Percentiles rank a stretch among this genome's conserved stretches.
Evolutionary conservation across 53 echinoderm and acorn worm species (phyloP).

Genomic region (Luidia sarsii): DNA sequence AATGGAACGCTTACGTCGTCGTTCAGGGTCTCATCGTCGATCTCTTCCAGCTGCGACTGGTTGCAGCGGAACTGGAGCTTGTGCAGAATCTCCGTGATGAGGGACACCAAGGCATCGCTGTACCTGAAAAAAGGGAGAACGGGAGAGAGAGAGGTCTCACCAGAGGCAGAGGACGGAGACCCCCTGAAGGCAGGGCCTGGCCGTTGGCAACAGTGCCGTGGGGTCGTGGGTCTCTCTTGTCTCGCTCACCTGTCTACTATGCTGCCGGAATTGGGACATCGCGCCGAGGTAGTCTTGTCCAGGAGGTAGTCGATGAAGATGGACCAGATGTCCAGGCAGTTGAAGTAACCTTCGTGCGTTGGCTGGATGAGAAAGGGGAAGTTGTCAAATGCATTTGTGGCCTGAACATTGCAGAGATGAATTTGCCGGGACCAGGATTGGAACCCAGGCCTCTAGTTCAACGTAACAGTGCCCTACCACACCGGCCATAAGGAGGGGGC

Average conservation of each 20-base stretch:
- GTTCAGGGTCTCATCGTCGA: conserved; percentile 91
- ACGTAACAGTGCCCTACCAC: too few relatives aligned
- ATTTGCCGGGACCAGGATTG: too few relatives aligned
- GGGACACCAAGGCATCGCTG: conserved; percentile 87
- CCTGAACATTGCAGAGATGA: too few relatives aligned
- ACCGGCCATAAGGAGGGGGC: too few relatives aligned
- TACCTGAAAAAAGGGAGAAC: too few relatives aligned
- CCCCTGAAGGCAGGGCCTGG: too few relatives aligned
- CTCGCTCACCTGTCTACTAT: conserved; percentile 81
- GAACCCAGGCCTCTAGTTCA: too few relatives aligned
- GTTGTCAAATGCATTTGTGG: too few relatives aligned
- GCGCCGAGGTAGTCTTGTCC: conserved; percentile 76
- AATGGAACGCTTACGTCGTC: conserved; percentile 78
- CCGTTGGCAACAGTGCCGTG: too few relatives aligned
- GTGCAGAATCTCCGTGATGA: conserved; percentile 85
- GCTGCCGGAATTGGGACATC: conserved; percentile 73
- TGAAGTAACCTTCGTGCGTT: conserved; percentile 83
- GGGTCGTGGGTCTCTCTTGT: too few relatives aligned
- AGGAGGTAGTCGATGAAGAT: conserved; percentile 96
- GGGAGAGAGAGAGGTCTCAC: too few relatives aligned
- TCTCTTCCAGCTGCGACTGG: conserved; percentile 95
- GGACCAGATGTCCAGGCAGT: conserved; percentile 94
- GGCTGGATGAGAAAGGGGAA: conserved; percentile 78
- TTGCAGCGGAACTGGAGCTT: conserved; percentile 97
- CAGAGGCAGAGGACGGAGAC: too few relatives aligned